These are phyloP conservation scores for Oligia latruncula DNA, from an alignment of 2,888 invertebrate genomes.

Conservation along the genomic window DNA sequence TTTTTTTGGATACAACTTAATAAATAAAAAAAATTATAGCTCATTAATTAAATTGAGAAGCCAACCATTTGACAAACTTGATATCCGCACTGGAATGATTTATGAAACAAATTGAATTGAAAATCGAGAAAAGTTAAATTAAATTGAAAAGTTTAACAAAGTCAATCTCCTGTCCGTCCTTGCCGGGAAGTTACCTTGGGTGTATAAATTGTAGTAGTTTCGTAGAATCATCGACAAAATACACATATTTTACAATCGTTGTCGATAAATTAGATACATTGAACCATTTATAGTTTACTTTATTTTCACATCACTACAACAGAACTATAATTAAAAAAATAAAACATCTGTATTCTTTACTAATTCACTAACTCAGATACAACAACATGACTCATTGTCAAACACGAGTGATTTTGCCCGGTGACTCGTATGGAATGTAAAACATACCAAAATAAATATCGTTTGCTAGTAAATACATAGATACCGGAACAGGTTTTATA, in stretches of 20 bases:
- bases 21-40: not conserved
- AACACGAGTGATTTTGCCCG: not conserved
- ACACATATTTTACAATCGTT: slow-evolving; percentile 30
- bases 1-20: not conserved
- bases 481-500: not conserved
- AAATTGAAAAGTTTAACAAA: slow-evolving; percentile 3
- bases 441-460: not conserved
- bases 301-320: not conserved
- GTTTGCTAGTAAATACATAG: not conserved
- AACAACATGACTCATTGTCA: slow-evolving; percentile 13
- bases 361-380: not conserved
- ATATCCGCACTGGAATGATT: not conserved
- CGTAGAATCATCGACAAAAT: slow-evolving; percentile 42
- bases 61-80: not conserved
- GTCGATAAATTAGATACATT: not conserved
- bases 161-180: not conserved
- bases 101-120: slow-evolving; percentile 20
- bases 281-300: not conserved
- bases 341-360: not conserved
- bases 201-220: slow-evolving; percentile 34
- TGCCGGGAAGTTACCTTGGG: slow-evolving; percentile 31
- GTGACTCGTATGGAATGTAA: not conserved
- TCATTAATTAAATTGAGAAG: not conserved
- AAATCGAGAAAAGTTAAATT: slow-evolving; percentile 9
- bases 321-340: not conserved